phyloP scores from a whole-genome alignment of 2,113 vertebrate species.

The Oryzias woworae region DNA sequence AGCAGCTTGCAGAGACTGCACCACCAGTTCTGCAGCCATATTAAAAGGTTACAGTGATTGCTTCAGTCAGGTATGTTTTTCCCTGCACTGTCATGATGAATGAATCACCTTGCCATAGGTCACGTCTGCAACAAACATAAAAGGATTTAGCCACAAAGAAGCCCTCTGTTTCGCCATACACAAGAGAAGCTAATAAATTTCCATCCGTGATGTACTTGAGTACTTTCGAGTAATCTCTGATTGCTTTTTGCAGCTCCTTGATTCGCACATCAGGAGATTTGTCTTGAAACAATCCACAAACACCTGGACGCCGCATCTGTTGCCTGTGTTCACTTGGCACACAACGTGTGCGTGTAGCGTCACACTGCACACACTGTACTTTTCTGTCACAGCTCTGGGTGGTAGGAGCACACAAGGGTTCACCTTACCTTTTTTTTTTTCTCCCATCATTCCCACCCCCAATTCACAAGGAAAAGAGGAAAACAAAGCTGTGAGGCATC shows the following conservation, averaged over 20 bases:
- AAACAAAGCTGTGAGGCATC: constrained; percentile 68
- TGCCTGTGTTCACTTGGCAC: constrained; percentile 30
- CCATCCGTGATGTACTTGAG: constrained; percentile 23
- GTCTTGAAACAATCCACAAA: constrained; percentile 29
- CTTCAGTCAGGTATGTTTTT: constrained; percentile 57
- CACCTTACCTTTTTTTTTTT: constrained; percentile 48
- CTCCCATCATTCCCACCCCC: constrained; percentile 30
- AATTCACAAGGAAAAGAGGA: constrained; percentile 32
- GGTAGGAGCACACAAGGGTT: constrained; percentile 21
- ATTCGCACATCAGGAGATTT: constrained; percentile 27
- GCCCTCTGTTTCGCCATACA: constrained; percentile 10
- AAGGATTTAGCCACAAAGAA: constrained; percentile 13
- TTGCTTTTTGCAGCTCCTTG: constrained; percentile 10
- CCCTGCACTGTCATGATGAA: constrained; percentile 57
- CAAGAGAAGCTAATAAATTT: constrained; percentile 11
- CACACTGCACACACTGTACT: not conserved
- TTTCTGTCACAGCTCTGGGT: not conserved
- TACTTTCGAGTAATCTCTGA: constrained; percentile 32
- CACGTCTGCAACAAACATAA: constrained; percentile 37
- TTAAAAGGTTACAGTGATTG: constrained; percentile 35
- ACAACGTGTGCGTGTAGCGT: constrained; percentile 35
- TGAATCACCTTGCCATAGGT: constrained; percentile 73
- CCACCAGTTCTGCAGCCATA: constrained; percentile 27
- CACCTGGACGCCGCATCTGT: constrained; percentile 66
- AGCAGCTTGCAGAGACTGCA: constrained; percentile 33